Evolutionary conservation across 2,797 vertebrate genomes (phyloP).

Genomic region (Xiphorhynchus erythropygius): DNA sequence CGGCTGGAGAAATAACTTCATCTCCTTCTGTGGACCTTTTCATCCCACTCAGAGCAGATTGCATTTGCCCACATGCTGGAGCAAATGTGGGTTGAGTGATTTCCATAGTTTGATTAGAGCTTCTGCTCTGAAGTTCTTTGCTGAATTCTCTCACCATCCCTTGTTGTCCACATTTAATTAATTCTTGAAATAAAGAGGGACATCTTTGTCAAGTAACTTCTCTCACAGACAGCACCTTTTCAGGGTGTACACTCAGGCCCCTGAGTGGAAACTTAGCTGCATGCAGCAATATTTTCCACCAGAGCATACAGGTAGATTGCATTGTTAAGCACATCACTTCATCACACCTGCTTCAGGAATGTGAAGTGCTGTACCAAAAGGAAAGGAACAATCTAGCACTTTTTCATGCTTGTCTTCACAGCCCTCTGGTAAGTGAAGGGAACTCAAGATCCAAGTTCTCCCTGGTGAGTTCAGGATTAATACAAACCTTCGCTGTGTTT

Average conservation of each 20-base stretch:
- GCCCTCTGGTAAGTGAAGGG: background rate
- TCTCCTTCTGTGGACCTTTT: background rate
- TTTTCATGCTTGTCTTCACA: slow-evolving; percentile 3
- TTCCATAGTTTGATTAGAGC: slow-evolving; percentile 8
- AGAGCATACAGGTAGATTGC: background rate
- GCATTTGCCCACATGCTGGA: background rate
- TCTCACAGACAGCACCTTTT: background rate
- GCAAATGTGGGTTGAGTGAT: background rate
- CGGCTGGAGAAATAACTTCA: background rate
- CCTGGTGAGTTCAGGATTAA: background rate
- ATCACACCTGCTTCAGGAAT: background rate
- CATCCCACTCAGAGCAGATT: background rate
- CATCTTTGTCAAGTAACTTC: background rate
- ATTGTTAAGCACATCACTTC: background rate
- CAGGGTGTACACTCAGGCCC: background rate
- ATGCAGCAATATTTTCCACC: background rate
- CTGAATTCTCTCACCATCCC: background rate
- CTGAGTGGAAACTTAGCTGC: background rate
- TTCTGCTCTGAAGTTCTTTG: background rate
- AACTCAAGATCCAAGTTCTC: background rate
- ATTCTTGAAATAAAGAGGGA: background rate
- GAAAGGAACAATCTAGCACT: background rate
- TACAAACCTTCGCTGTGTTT: background rate
- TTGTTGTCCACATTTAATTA: slow-evolving; percentile 11
- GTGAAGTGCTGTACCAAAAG: background rate